Base-by-base conservation (phyloP, 2,888 invertebrate genomes). In the Dendrolimus pini region DNA sequence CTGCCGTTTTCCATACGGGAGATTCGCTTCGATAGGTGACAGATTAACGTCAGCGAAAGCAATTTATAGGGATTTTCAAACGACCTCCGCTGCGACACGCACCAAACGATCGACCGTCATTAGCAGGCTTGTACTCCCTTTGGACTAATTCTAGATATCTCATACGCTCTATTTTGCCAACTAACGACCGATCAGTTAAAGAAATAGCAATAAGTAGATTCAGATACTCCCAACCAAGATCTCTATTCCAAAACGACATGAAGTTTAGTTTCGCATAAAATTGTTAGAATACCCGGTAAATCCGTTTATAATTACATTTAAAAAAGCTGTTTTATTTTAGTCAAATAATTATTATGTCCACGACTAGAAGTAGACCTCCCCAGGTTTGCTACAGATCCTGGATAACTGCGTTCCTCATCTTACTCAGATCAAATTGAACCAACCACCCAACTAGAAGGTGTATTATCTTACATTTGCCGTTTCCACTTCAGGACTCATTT, bases 1-100 rank as follows among this genome's bases (percentile, higher is more conserved):
- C 62, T 59, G 64, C 63, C 66, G 62, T 67, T 69, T 65, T 63
- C 65, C 62, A 61, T 67, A 69, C 62, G 63, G 64, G 66, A 66
- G 67, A 66, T 66, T 69, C 67, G 71, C 73, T 66, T 68, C 72
- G 74, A 78, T 78, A 72, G 76, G 75, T 75, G 78, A 76, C 80
- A 82, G 85, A 85, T 86, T 85, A 86, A 82, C 82, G 82, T 82
- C 80, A 77, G 74, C 72, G 68, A 62, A 66, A 80, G 80, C 83
- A 85, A 85, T 86, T 86, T 85, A 83, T 83, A 76, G 74, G 83
- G 85, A 85, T 86, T 85, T 85, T 80, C 72, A 80, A 79, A 65
- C 74, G 75, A 82, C 77, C 75, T 77, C 74, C 67, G 66, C 65
- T 70, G 71, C 72, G 70, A 78, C 30, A 30, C 30, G 30, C 6